phyloP scores from a whole-genome alignment of 1,140 invertebrate species.

The Aphis gossypii region DNA sequence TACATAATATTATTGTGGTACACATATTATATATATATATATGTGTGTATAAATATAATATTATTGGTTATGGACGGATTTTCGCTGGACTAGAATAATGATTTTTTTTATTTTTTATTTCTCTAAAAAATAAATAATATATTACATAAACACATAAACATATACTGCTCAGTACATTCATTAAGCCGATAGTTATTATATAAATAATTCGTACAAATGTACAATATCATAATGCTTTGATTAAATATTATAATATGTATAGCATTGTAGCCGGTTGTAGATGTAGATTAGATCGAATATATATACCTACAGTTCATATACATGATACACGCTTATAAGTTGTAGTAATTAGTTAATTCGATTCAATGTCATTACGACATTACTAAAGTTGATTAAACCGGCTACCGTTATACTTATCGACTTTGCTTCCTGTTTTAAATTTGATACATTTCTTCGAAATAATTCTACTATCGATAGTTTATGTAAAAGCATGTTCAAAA shows the following conservation, averaged over 20 bases:
- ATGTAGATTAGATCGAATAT: background rate
- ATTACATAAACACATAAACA: background rate
- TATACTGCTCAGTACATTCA: no score
- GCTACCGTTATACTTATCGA: slow-evolving; percentile 29
- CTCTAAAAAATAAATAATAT: background rate
- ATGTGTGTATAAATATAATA: no score
- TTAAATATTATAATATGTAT: background rate
- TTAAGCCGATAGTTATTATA: background rate
- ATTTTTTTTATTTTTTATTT: background rate
- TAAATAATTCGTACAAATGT: background rate
- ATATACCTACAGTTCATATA: background rate
- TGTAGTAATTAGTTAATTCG: slow-evolving; percentile 36
- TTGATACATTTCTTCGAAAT: slow-evolving; percentile 21
- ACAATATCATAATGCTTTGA: background rate
- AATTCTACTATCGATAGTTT: background rate
- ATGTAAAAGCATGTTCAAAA: background rate
- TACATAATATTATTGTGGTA: background rate
- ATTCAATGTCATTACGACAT: slow-evolving; percentile 23
- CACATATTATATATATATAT: background rate
- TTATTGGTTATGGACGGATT: background rate
- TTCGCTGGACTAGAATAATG: background rate
- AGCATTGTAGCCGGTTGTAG: background rate
- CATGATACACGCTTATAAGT: background rate
- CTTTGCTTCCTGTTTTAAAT: slow-evolving; percentile 28
- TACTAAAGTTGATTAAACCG: background rate